A percentile compares a stretch with the other conserved stretches of the same genome.
Evolutionary conservation across 1,140 invertebrate genomes (phyloP).

Genomic region (Galleria mellonella): DNA sequence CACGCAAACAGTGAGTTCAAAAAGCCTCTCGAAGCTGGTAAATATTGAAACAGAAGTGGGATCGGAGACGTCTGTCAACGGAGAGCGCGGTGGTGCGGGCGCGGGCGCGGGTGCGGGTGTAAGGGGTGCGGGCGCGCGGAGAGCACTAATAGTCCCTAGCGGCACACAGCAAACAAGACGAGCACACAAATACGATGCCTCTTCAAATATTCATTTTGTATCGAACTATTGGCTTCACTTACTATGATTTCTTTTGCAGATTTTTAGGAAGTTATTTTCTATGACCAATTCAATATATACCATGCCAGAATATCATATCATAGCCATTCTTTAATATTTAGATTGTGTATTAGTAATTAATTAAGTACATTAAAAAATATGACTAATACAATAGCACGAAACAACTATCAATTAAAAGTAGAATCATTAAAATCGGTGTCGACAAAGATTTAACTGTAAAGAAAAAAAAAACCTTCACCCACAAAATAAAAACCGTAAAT

Average conservation of each 20-base stretch:
- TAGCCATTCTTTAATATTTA: too few relatives aligned
- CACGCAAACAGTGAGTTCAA: constrained; percentile 70
- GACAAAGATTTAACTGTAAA: too few relatives aligned
- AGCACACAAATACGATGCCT: constrained; percentile 50
- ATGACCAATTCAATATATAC: too few relatives aligned
- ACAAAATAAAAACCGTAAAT: too few relatives aligned
- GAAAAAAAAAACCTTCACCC: too few relatives aligned
- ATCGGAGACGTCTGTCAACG: constrained; percentile 55
- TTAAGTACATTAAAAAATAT: too few relatives aligned
- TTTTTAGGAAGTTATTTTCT: background rate
- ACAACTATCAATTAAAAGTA: too few relatives aligned
- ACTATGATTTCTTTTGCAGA: constrained; percentile 7
- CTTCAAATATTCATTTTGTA: constrained; percentile 65
- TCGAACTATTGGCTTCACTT: constrained; percentile 32
- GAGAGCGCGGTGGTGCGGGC: constrained; percentile 13
- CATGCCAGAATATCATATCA: too few relatives aligned
- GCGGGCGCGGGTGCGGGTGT: constrained; percentile 7
- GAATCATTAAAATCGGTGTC: too few relatives aligned
- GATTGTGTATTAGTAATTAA: too few relatives aligned
- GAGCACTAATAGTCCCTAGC: constrained; percentile 63
- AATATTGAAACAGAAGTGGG: constrained; percentile 72
- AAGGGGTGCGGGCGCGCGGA: constrained; percentile 15
- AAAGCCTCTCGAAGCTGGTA: constrained; percentile 70
- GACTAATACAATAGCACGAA: too few relatives aligned
- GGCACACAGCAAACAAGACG: constrained; percentile 61